Evolutionary conservation across 2,797 vertebrate genomes (phyloP), one percentile per base, ranked within the genome.

Genomic region (Alectoris magna): DNA sequence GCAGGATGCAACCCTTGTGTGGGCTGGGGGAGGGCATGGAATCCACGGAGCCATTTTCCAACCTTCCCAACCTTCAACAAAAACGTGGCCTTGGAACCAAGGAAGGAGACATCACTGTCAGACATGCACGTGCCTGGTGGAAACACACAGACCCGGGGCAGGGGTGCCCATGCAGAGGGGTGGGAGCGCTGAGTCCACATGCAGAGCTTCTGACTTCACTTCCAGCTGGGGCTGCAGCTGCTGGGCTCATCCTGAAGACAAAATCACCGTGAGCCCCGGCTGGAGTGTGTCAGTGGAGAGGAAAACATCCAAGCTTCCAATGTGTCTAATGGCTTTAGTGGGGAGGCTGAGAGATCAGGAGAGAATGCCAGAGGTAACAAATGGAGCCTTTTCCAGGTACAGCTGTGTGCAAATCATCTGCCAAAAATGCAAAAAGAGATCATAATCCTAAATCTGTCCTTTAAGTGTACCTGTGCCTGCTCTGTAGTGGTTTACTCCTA

Each of bases 391-490:
- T 77, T 84, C 84, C 81, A 79, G 86, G 84, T 3, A 62, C 5
- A 4, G 36, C 56, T 63, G 44, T 4, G 76, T 66, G 92, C 59
- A 2, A 49, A 22, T 58, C 83, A 44, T 46, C 73, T 90, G 68
- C 68, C 93, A 82, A 88, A 91, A 91, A 66, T 70, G 58, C 5
- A 66, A 72, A 70, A 5, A 72, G 49, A 70, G 85, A 51, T 43
- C 75, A 10, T 31, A 63, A 88, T 60, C 71, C 64, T 74, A 43
- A 88, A 76, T 80, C 81, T 90, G 77, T 90, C 85, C 86, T 93
- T 71, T 64, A 49, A 75, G 66, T 0, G 1, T 91, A 96, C 96
- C 96, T 95, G 89, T 87, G 72, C 87, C 75, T 68, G 26, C 31
- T 77, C 71, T 62, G 58, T 49, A 46, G 86, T 21, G 48, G 86